Conservation (phyloP, 2,888 invertebrate species). For the Anoplius nigerrimus region DNA sequence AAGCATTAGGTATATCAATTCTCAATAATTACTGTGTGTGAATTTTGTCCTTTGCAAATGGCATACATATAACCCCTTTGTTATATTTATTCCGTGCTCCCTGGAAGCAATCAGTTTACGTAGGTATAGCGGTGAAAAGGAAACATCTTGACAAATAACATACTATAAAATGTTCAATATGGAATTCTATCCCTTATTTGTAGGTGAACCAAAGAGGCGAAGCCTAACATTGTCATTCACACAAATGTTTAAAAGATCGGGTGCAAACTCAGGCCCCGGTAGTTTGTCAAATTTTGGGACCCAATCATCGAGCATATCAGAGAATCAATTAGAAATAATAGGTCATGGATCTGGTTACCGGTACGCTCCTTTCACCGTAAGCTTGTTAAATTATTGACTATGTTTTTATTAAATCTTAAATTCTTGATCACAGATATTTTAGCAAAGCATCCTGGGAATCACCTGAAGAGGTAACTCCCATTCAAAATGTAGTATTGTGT, state of each 20-base stretch:
- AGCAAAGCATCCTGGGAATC: slow-evolving; percentile 66
- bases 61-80: slow-evolving; percentile 26
- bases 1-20: slow-evolving; percentile 19
- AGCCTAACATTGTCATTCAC: slow-evolving; percentile 86
- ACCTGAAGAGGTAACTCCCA: slow-evolving; percentile 68
- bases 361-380: slow-evolving; percentile 38
- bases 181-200: slow-evolving; percentile 7
- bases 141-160: slow-evolving; percentile 7
- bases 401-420: slow-evolving; percentile 1
- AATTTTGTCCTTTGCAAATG: neutral
- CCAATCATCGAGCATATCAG: slow-evolving; percentile 60
- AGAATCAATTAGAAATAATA: slow-evolving; percentile 62
- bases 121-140: slow-evolving; percentile 46
- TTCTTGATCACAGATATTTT: slow-evolving; percentile 50
- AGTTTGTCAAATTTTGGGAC: slow-evolving; percentile 52
- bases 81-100: slow-evolving; percentile 31
- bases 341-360: slow-evolving; percentile 61
- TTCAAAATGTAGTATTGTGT: slow-evolving; percentile 83
- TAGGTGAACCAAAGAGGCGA: slow-evolving; percentile 82
- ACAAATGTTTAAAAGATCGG: slow-evolving; percentile 84
- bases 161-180: neutral
- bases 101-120: slow-evolving; percentile 58
- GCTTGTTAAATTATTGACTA: neutral
- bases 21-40: slow-evolving; percentile 2
- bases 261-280: slow-evolving; percentile 73